A percentile compares a stretch with the other conserved stretches of the same genome.
These are phyloP conservation scores for Melanostoma scalare DNA, from an alignment of 2,888 invertebrate genomes.

Conservation along the genomic window DNA sequence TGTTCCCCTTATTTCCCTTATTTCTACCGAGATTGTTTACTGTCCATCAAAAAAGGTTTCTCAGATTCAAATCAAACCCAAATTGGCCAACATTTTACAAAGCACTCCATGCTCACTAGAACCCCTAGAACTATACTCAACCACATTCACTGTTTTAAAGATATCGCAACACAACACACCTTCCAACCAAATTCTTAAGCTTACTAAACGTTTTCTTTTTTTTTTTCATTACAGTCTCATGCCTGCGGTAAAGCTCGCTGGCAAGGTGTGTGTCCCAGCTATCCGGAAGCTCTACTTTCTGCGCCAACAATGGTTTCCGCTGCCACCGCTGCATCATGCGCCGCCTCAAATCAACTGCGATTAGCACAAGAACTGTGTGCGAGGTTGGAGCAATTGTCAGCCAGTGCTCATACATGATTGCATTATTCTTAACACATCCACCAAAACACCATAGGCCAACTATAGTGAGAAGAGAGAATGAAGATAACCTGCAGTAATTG, in stretches of 20 bases:
- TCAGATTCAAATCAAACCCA: no score
- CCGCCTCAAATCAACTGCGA: conserved; percentile 80
- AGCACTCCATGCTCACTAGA: no score
- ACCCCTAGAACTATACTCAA: no score
- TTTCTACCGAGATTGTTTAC: no score
- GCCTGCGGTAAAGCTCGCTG: conserved; percentile 88
- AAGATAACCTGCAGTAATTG: conserved; percentile 11
- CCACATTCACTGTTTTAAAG: no score
- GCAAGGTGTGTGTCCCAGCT: conserved; percentile 86
- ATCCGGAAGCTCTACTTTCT: conserved; percentile 78
- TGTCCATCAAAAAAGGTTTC: no score
- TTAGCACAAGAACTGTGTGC: conserved; percentile 83
- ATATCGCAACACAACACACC: background rate
- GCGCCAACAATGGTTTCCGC: conserved; percentile 74
- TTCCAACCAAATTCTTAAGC: background rate
- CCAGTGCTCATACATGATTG: conserved; percentile 81
- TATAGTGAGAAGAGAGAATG: conserved; percentile 37
- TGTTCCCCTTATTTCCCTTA: no score
- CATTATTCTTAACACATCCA: conserved; percentile 46
- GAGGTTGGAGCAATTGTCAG: conserved; percentile 83
- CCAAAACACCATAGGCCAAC: conserved; percentile 44
- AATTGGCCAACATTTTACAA: no score
- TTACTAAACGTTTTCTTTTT: conserved; percentile 26
- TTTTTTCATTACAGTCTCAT: conserved; percentile 85
- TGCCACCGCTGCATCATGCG: conserved; percentile 76